Conservation (phyloP, 2,113 vertebrate genomes). For the Lampris megalopsis region DNA sequence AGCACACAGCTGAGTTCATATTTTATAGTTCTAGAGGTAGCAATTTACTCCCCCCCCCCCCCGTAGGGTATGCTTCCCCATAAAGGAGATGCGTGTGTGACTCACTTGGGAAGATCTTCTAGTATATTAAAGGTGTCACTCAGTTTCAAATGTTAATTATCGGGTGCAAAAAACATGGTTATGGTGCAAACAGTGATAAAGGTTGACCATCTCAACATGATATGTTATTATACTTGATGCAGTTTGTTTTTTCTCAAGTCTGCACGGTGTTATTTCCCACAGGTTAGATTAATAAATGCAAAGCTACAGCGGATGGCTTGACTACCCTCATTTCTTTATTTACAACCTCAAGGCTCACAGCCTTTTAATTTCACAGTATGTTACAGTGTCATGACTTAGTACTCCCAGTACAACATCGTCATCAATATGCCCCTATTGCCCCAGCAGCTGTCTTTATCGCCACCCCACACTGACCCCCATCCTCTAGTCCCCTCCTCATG, state of each 20-base stretch:
- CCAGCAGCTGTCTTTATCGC: background rate
- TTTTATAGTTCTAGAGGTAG: background rate
- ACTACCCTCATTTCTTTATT: background rate
- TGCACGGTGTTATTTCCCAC: slow-evolving; percentile 30
- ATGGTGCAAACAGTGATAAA: background rate
- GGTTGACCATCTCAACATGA: background rate
- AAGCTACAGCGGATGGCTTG: slow-evolving; percentile 19
- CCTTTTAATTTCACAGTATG: background rate
- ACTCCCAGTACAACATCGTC: slow-evolving; percentile 8
- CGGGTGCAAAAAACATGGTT: background rate
- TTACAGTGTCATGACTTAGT: slow-evolving; percentile 9
- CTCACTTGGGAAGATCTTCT: too few species aligned
- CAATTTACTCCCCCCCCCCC: background rate
- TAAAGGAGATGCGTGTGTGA: too few species aligned
- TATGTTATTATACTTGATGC: background rate
- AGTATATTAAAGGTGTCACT: too few species aligned
- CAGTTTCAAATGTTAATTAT: background rate
- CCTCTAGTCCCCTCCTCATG: background rate
- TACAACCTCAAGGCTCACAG: background rate
- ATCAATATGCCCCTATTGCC: background rate
- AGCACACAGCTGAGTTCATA: too few species aligned
- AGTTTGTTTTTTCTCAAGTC: background rate
- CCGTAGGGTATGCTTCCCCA: background rate
- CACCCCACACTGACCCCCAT: background rate
- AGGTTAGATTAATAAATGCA: background rate